phyloP scores from a whole-genome alignment of 2,888 invertebrate genomes.

The Mesochorus sp. region DNA sequence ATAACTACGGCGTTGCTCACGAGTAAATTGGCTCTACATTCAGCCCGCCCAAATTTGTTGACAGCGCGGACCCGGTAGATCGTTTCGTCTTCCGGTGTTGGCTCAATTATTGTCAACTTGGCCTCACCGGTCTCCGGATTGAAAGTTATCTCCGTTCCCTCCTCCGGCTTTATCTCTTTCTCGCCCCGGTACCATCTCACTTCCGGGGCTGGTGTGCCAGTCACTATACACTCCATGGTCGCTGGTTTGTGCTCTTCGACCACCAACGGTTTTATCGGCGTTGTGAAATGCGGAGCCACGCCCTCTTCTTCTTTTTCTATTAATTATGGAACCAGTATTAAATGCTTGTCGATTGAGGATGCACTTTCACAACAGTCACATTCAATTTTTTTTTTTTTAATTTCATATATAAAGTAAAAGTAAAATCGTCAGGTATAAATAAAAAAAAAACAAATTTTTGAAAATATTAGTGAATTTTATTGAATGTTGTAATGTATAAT shows the following conservation, averaged over 20 bases:
- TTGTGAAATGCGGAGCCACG: slow-evolving; percentile 86
- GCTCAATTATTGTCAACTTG: slow-evolving; percentile 86
- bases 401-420: too few species aligned
- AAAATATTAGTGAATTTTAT: too few species aligned
- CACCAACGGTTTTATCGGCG: slow-evolving; percentile 87
- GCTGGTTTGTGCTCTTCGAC: slow-evolving; percentile 86
- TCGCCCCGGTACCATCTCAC: slow-evolving; percentile 88
- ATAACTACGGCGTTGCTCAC: slow-evolving; percentile 83
- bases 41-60: slow-evolving; percentile 89
- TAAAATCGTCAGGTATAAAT: too few species aligned
- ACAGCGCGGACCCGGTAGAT: slow-evolving; percentile 88
- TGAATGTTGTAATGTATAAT: too few species aligned
- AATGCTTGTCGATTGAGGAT: too few species aligned
- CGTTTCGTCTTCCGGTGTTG: slow-evolving; percentile 86
- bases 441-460: too few species aligned
- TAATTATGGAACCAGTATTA: too few species aligned
- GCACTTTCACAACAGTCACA: too few species aligned
- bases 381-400: too few species aligned
- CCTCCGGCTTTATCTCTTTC: slow-evolving; percentile 85
- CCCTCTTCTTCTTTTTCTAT: slow-evolving; percentile 88
- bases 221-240: slow-evolving; percentile 86
- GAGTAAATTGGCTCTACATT: slow-evolving; percentile 89
- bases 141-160: slow-evolving; percentile 84
- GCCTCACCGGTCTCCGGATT: slow-evolving; percentile 86
- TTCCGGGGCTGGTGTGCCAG: slow-evolving; percentile 87